Evolutionary conservation across 2,797 vertebrate genomes (phyloP).

Genomic region (Dromococcyx pavoninus): DNA sequence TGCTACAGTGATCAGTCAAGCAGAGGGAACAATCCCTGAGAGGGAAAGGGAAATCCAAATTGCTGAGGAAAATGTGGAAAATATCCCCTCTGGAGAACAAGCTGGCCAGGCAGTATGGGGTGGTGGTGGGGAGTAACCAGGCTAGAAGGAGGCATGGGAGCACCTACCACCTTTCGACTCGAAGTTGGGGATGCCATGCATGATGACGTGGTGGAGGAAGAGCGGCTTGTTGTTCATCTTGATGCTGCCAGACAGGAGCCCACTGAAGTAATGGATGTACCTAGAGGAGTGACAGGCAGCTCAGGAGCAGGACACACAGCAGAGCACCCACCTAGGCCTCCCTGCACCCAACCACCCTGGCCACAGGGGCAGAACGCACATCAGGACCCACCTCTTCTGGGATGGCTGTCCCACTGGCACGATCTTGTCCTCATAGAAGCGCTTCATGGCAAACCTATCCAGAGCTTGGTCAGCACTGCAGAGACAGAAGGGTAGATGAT

Average conservation of each 20-base stretch:
- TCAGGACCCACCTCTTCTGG: constrained; percentile 89
- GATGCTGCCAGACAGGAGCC: constrained; percentile 92
- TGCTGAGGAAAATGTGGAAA: background rate
- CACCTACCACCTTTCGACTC: constrained; percentile 91
- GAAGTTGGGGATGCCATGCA: constrained; percentile 97
- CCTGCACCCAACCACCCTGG: background rate
- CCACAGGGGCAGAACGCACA: rapidly evolving
- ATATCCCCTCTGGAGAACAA: background rate
- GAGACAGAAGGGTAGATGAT: background rate
- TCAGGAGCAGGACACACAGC: background rate
- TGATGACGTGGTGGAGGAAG: constrained; percentile 96
- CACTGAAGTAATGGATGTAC: constrained; percentile 97
- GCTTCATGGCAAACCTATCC: constrained; percentile 98
- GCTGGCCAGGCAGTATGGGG: background rate
- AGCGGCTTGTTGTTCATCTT: constrained; percentile 99
- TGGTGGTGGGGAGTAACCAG: background rate
- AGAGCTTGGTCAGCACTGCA: constrained; percentile 92
- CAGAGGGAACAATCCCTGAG: background rate
- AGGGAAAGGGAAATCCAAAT: background rate
- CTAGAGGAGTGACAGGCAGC: constrained; percentile 65
- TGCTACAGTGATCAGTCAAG: background rate
- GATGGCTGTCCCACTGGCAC: constrained; percentile 95
- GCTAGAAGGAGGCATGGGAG: background rate
- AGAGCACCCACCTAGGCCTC: background rate
- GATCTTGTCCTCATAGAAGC: constrained; percentile 98